Conservation (phyloP, 2,113 vertebrate species). For the Tetraodon nigroviridis region DNA sequence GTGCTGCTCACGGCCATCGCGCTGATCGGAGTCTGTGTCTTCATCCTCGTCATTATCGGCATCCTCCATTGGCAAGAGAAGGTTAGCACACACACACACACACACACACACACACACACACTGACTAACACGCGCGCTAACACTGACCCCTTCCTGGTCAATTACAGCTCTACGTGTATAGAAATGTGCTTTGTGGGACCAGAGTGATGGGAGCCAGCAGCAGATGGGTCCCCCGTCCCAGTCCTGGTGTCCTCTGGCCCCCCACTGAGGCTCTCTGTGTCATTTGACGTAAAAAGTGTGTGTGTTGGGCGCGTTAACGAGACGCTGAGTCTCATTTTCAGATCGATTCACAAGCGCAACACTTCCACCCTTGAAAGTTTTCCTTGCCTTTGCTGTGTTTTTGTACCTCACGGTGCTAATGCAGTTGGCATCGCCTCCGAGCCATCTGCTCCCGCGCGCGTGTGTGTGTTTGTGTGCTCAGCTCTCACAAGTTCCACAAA, state of each 20-base stretch:
- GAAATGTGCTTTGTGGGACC: slow-evolving; percentile 26
- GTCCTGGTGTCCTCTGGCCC: background rate
- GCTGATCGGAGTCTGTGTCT: slow-evolving; percentile 92
- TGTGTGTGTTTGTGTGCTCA: background rate
- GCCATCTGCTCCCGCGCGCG: background rate
- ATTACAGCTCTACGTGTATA: slow-evolving; percentile 23
- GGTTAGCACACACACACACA: slow-evolving; percentile 73
- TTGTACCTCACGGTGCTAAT: background rate
- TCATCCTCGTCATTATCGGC: slow-evolving; percentile 95
- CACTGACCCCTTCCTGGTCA: slow-evolving; percentile 28
- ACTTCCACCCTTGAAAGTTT: too few species aligned
- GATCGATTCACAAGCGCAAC: too few species aligned
- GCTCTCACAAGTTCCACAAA: too few species aligned
- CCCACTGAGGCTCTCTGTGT: background rate
- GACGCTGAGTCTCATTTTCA: too few species aligned
- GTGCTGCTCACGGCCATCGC: slow-evolving; percentile 94
- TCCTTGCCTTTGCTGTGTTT: background rate
- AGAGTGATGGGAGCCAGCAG: slow-evolving; percentile 62
- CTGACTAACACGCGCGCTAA: background rate
- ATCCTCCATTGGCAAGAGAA: slow-evolving; percentile 98
- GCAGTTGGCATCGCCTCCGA: too few species aligned
- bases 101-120: background rate
- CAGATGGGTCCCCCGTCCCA: slow-evolving; percentile 59
- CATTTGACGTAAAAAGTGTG: too few species aligned
- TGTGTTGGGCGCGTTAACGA: too few species aligned